phyloP scores from a whole-genome alignment of 1,140 invertebrate genomes.

The Hesperophylax magnus region DNA sequence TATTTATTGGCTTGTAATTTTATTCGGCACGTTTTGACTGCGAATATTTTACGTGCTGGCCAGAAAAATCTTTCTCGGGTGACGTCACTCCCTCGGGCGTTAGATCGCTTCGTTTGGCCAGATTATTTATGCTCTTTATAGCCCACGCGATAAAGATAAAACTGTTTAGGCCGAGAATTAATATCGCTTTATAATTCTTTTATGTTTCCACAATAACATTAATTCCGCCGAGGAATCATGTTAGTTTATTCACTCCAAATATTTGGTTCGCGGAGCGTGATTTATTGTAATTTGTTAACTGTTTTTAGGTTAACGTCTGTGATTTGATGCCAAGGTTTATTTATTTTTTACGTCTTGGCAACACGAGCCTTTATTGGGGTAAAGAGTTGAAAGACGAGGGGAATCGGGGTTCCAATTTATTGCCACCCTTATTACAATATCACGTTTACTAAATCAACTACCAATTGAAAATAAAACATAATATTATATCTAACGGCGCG shows the following conservation, averaged over 20 bases:
- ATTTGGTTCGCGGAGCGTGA: neutral
- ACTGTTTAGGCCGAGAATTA: constrained; percentile 5
- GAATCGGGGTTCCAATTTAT: no score
- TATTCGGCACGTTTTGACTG: constrained; percentile 49
- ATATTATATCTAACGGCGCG: no score
- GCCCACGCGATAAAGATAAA: constrained; percentile 22
- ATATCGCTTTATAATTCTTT: constrained; percentile 30
- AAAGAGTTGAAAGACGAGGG: neutral
- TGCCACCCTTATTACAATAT: no score
- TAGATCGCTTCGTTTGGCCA: constrained; percentile 16
- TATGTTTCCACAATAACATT: neutral
- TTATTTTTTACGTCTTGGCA: constrained; percentile 3
- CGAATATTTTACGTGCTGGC: constrained; percentile 42
- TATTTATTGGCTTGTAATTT: constrained; percentile 52
- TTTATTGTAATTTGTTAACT: neutral
- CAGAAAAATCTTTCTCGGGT: constrained; percentile 8
- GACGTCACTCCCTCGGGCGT: constrained; percentile 20
- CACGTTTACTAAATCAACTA: no score
- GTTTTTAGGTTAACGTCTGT: neutral
- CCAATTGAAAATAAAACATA: no score
- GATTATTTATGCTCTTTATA: constrained; percentile 26
- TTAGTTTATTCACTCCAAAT: neutral
- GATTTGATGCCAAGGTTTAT: constrained; percentile 10
- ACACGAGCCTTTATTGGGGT: neutral
- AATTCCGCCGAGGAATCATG: constrained; percentile 14